Percentiles rank a stretch among this genome's conserved stretches.
These are phyloP conservation scores for Sinocyclocheilus rhinocerous DNA, from an alignment of 2,113 vertebrate genomes.

Conservation along the genomic window DNA sequence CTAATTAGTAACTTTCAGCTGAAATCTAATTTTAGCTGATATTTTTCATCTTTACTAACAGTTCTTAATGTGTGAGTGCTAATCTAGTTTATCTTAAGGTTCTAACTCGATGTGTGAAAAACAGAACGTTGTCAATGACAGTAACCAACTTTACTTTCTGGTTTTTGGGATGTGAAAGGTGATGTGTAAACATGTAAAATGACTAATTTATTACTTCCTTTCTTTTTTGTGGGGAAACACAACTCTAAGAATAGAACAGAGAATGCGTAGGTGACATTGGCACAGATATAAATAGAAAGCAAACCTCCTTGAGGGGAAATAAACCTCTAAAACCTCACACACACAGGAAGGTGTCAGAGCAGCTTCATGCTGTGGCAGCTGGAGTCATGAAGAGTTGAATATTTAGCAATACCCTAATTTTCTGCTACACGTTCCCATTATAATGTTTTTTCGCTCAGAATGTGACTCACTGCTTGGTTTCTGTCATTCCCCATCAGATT, in stretches of 20 bases:
- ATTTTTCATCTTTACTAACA: not conserved
- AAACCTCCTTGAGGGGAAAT: conserved; percentile 13
- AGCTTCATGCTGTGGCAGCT: not conserved
- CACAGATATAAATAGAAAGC: conserved; percentile 19
- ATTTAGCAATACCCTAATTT: not conserved
- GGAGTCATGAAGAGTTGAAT: not conserved
- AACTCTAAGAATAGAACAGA: conserved; percentile 38
- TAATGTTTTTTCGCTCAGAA: not conserved
- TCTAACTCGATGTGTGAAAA: not conserved
- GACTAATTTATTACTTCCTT: not conserved
- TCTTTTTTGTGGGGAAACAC: conserved; percentile 7
- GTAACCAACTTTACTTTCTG: not conserved
- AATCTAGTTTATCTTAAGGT: not conserved
- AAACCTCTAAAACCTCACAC: not conserved
- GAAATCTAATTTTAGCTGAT: not conserved
- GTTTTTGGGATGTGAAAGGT: not conserved
- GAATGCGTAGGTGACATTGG: conserved; percentile 2
- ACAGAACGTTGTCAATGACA: not conserved
- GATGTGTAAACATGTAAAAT: not conserved
- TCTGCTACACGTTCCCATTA: not conserved
- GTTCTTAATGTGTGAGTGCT: not conserved
- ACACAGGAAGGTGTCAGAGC: conserved; percentile 13
- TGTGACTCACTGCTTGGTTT: not conserved
- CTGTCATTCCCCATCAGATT: conserved; percentile 62
- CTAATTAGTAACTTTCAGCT: too few relatives aligned